These are phyloP conservation scores for Erpetoichthys calabaricus DNA, from an alignment of 2,797 vertebrate species.

Conservation along the genomic window DNA sequence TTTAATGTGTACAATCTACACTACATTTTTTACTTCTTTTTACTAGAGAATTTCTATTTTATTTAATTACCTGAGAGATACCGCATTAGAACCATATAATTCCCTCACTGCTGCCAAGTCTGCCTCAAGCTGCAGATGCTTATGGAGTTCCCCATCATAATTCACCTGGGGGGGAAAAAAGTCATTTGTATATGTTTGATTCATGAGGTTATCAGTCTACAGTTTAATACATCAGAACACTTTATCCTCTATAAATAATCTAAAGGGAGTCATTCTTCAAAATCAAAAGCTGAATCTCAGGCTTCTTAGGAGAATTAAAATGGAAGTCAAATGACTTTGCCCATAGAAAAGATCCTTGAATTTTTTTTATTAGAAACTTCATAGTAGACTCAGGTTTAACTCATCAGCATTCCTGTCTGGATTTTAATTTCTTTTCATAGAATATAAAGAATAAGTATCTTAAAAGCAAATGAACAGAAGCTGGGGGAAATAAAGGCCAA, in stretches of 20 bases:
- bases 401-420: conserved; percentile 16
- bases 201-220: too few relatives aligned
- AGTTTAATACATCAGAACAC: background rate
- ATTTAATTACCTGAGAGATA: conserved; percentile 67
- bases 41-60: too few relatives aligned
- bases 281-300: background rate
- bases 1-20: background rate
- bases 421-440: background rate
- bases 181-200: background rate
- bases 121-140: conserved; percentile 69
- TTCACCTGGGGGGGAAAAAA: conserved; percentile 44
- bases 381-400: conserved; percentile 2
- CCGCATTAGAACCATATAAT: conserved; percentile 66
- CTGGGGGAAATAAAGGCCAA: too few relatives aligned
- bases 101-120: conserved; percentile 73
- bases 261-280: background rate
- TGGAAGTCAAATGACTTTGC: background rate
- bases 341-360: background rate
- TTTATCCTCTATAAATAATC: background rate
- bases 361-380: background rate
- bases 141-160: conserved; percentile 74
- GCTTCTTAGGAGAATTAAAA: background rate
- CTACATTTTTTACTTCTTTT: too few relatives aligned
- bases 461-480: too few relatives aligned
- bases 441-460: too few relatives aligned